A percentile compares a stretch with the other conserved stretches of the same genome.
phyloP scores from a whole-genome alignment of 2,113 vertebrate genomes.

The Clarias magur region DNA sequence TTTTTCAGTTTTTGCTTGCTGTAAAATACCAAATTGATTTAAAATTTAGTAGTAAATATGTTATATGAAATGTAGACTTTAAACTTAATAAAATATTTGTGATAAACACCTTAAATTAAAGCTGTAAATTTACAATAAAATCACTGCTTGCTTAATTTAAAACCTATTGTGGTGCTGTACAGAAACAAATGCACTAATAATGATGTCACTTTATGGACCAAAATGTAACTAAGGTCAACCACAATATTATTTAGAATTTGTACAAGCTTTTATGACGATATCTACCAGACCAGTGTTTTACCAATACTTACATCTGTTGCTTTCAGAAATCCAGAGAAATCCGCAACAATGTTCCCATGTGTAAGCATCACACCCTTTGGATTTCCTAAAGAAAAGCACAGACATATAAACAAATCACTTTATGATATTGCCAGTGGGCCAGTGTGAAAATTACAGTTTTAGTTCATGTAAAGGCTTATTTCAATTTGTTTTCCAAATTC shows the following conservation, averaged over 20 bases:
- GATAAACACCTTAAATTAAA: no score
- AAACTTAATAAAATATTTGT: no score
- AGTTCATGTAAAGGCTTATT: not conserved
- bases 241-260: not conserved
- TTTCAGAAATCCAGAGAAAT: slow-evolving; percentile 97
- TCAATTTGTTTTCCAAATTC: not conserved
- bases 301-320: slow-evolving; percentile 86
- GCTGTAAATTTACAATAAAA: no score
- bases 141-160: no score
- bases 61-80: no score
- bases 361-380: slow-evolving; percentile 98
- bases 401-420: not conserved
- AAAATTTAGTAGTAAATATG: no score
- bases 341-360: slow-evolving; percentile 95
- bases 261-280: not conserved
- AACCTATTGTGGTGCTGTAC: no score
- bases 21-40: no score
- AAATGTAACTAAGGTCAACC: not conserved
- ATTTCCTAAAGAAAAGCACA: slow-evolving; percentile 77
- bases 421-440: not conserved
- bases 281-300: not conserved
- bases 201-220: no score
- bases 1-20: no score
- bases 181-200: no score
- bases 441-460: not conserved